Percentiles rank a stretch among this genome's conserved stretches.
These are phyloP conservation scores for Cryptocheilus praepositus DNA, from an alignment of 2,888 invertebrate genomes.

Conservation along the genomic window DNA sequence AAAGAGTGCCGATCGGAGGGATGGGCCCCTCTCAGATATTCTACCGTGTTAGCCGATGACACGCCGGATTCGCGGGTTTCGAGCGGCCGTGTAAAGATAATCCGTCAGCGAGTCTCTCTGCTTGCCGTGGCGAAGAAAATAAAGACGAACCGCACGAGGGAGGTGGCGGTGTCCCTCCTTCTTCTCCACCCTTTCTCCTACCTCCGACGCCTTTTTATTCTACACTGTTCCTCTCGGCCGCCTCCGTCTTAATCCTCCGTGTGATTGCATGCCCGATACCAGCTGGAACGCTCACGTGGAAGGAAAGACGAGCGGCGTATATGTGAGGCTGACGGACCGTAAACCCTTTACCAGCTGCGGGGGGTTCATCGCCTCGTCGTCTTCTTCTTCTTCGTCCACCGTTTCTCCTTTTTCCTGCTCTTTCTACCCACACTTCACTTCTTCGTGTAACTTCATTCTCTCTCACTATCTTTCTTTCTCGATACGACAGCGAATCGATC, in stretches of 20 bases:
- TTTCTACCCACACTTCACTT: constrained; percentile 14
- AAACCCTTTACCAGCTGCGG: constrained; percentile 72
- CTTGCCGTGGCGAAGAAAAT: constrained; percentile 44
- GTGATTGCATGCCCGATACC: constrained; percentile 72
- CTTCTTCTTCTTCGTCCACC: constrained; percentile 14
- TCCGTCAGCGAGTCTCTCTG: constrained; percentile 61
- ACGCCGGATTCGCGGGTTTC: constrained; percentile 17
- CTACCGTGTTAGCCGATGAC: not conserved
- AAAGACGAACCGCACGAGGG: constrained; percentile 45
- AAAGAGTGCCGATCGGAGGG: too few relatives aligned
- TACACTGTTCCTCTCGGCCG: constrained; percentile 51
- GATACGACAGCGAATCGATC: constrained; percentile 9
- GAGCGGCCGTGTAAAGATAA: constrained; percentile 53
- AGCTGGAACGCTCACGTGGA: constrained; percentile 70
- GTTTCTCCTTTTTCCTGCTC: not conserved
- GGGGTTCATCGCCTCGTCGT: constrained; percentile 61
- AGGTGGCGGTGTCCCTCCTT: constrained; percentile 7
- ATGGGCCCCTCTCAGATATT: too few relatives aligned
- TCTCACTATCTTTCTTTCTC: not conserved
- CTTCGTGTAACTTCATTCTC: not conserved
- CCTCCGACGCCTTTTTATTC: constrained; percentile 45
- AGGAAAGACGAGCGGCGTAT: constrained; percentile 68
- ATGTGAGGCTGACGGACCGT: constrained; percentile 67
- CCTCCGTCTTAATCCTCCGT: constrained; percentile 70
- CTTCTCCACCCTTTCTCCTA: constrained; percentile 17